Conservation (phyloP, 2,113 vertebrate genomes). For the Fregata magnificens region DNA sequence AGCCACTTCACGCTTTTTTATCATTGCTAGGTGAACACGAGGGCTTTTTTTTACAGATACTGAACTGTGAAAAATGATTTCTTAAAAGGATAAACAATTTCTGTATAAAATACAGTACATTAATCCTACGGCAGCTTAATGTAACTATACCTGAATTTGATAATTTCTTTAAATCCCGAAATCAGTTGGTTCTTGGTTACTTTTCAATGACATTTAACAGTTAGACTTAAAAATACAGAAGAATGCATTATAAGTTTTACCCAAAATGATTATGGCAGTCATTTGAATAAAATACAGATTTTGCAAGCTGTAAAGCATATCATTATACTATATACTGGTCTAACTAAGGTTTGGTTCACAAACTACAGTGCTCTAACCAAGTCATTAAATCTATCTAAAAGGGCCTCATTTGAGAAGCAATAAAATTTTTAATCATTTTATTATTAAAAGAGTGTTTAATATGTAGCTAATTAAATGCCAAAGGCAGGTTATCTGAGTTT, state of each 20-base stretch:
- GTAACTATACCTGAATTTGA: conserved; percentile 37
- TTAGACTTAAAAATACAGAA: conserved; percentile 83
- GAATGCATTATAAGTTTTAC: conserved; percentile 83
- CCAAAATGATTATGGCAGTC: conserved; percentile 90
- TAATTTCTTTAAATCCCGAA: conserved; percentile 59
- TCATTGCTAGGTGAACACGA: not conserved
- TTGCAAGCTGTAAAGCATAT: conserved; percentile 91
- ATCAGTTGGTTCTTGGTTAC: conserved; percentile 60
- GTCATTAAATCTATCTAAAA: conserved; percentile 98
- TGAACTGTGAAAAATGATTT: conserved; percentile 42
- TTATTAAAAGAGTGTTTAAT: conserved; percentile 99
- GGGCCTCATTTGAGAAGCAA: conserved; percentile 99
- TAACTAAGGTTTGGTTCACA: conserved; percentile 87
- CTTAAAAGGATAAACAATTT: conserved; percentile 72
- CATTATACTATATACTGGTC: conserved; percentile 87
- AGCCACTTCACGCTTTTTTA: not conserved
- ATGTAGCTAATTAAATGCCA: conserved; percentile 99
- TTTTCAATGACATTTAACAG: conserved; percentile 81
- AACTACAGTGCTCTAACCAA: conserved; percentile 88
- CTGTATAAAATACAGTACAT: conserved; percentile 47
- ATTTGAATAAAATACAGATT: conserved; percentile 96
- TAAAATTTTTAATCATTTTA: conserved; percentile 99
- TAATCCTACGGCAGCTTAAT: conserved; percentile 17
- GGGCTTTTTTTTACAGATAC: not conserved
- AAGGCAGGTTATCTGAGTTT: conserved; percentile 99